phyloP scores from a whole-genome alignment of 2,113 vertebrate species.

The Leptosomus discolor region DNA sequence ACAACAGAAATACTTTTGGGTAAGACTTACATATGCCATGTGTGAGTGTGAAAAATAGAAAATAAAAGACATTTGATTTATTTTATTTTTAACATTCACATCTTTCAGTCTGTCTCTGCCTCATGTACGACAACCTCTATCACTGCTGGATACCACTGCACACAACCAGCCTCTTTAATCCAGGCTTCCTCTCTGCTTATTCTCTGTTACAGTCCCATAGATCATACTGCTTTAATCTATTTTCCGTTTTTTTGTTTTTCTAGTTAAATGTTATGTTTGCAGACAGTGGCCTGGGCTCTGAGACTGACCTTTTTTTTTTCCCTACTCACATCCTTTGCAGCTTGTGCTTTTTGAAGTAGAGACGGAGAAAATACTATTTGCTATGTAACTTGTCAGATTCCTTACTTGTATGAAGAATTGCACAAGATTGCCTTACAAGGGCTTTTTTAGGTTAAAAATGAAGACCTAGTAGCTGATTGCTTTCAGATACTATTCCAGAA shows the following conservation, averaged over 20 bases:
- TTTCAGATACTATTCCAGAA: background rate
- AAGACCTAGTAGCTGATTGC: background rate
- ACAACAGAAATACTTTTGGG: background rate
- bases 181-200: background rate
- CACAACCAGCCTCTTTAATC: background rate
- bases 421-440: background rate
- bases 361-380: background rate
- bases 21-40: rapidly evolving
- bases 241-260: background rate
- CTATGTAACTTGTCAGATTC: background rate
- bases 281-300: background rate
- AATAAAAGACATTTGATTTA: background rate
- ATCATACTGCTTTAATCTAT: background rate
- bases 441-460: background rate
- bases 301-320: background rate
- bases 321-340: background rate
- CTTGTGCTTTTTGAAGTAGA: background rate
- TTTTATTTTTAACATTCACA: background rate
- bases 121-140: background rate
- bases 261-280: background rate
- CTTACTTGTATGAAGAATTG: background rate
- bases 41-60: background rate
- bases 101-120: background rate
- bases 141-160: background rate
- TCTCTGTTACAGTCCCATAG: background rate